Evolutionary conservation across 2,113 vertebrate genomes (phyloP).

Genomic region (Onychorhynchus coronatus): DNA sequence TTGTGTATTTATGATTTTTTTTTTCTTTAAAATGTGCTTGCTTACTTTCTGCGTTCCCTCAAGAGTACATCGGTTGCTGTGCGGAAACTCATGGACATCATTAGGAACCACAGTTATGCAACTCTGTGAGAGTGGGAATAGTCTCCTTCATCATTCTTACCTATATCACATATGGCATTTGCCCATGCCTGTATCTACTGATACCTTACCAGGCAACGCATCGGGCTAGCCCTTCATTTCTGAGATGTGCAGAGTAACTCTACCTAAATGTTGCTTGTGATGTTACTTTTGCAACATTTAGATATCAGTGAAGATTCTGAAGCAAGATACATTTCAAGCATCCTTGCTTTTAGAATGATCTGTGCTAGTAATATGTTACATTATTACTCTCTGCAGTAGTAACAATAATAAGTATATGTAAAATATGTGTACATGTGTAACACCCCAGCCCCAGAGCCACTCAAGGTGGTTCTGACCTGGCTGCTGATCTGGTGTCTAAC

Average conservation of each 20-base stretch:
- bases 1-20: rapidly evolving
- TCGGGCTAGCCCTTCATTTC: neutral
- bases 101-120: neutral
- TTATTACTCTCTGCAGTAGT: neutral
- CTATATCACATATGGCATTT: rapidly evolving
- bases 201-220: neutral
- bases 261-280: neutral
- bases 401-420: neutral
- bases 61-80: neutral
- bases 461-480: no score
- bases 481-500: no score
- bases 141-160: neutral
- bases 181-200: rapidly evolving
- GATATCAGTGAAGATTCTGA: neutral
- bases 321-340: neutral
- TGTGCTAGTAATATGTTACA: neutral
- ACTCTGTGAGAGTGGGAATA: neutral
- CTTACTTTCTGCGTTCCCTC: neutral
- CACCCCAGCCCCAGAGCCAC: no score
- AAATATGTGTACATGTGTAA: neutral
- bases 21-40: neutral
- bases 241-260: neutral
- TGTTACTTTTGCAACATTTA: neutral
- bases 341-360: neutral
- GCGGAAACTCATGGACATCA: neutral